phyloP scores from a whole-genome alignment of 2,888 invertebrate genomes.

The Aspidiotus destructor region DNA sequence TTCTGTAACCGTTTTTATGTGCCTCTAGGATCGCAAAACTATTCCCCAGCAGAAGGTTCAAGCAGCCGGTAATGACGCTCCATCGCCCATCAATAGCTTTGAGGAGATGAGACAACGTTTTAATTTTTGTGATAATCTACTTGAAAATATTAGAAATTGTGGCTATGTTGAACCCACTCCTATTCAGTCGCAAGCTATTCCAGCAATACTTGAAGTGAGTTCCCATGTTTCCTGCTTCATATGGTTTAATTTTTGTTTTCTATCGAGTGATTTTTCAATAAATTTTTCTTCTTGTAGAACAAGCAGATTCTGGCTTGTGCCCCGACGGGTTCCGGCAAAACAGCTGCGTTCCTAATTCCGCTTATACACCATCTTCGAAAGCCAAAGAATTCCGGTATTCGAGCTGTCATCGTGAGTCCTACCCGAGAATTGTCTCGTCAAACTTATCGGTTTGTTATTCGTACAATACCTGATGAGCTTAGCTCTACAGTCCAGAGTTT shows the following conservation, averaged over 20 bases:
- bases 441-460: constrained; percentile 45
- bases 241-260: no score
- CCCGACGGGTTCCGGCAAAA: constrained; percentile 96
- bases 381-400: constrained; percentile 63
- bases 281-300: constrained; percentile 40
- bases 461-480: background rate
- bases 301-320: constrained; percentile 86
- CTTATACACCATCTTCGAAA: constrained; percentile 64
- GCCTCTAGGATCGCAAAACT: background rate
- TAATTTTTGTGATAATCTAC: constrained; percentile 50
- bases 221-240: background rate
- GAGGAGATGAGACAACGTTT: constrained; percentile 51
- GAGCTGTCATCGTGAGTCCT: constrained; percentile 82
- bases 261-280: background rate
- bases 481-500: background rate
- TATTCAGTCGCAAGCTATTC: constrained; percentile 86
- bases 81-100: constrained; percentile 64
- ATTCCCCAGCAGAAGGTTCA: constrained; percentile 55
- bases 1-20: no score
- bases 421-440: constrained; percentile 90
- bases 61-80: constrained; percentile 67
- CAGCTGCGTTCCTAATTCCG: constrained; percentile 86
- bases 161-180: constrained; percentile 73
- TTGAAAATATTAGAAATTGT: constrained; percentile 58
- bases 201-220: constrained; percentile 68